phyloP scores from a whole-genome alignment of 1,140 invertebrate species.

The Lasioglossum baleicum region DNA sequence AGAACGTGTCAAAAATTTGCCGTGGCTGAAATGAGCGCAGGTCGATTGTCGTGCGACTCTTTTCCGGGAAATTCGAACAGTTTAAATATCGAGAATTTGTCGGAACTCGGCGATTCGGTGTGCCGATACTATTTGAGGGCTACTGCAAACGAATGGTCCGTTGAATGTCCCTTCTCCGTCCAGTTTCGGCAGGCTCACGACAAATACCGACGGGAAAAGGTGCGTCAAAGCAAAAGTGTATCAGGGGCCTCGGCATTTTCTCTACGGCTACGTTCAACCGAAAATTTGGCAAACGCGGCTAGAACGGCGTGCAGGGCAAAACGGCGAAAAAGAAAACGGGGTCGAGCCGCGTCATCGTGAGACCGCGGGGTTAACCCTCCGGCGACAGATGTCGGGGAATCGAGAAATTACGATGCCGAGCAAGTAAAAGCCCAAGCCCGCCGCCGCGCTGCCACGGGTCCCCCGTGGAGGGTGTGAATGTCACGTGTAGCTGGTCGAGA shows the following conservation, averaged over 20 bases:
- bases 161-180: too few species aligned
- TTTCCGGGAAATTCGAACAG: too few species aligned
- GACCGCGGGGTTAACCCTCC: slow-evolving; percentile 10
- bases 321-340: slow-evolving; percentile 17
- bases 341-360: slow-evolving; percentile 15
- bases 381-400: slow-evolving; percentile 32
- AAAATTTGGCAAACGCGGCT: slow-evolving; percentile 25
- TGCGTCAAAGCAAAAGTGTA: too few species aligned
- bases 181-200: too few species aligned
- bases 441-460: not conserved
- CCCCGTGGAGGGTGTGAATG: slow-evolving; percentile 22
- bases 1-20: too few species aligned
- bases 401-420: slow-evolving; percentile 53
- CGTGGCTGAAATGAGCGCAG: too few species aligned
- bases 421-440: slow-evolving; percentile 20
- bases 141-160: too few species aligned
- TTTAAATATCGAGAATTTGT: too few species aligned
- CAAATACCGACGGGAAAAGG: too few species aligned
- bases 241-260: not conserved
- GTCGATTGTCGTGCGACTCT: too few species aligned
- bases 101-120: too few species aligned
- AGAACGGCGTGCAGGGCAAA: not conserved
- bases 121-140: too few species aligned
- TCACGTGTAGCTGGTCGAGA: slow-evolving; percentile 28
- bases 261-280: not conserved